Evolutionary conservation across 2,797 vertebrate genomes (phyloP), one percentile per base, ranked within the genome.

Genomic region (Molothrus aeneus): DNA sequence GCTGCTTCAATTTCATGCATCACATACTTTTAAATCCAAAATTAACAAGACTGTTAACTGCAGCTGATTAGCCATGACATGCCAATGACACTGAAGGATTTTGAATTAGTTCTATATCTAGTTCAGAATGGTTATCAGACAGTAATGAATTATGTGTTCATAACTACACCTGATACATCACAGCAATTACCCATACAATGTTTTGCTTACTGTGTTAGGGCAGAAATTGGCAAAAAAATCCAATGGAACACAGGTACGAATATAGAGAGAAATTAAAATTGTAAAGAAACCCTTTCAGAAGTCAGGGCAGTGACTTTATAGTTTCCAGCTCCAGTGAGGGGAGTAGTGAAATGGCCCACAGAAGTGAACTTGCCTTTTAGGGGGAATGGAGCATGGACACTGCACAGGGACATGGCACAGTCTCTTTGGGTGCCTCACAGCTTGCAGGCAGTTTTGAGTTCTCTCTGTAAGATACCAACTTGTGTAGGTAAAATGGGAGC

Each of bases 1-100:
- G 47, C 57, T 57, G 31, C 64, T 91, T 87, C 48, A 17, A 45
- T 90, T 96, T 94, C 86, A 79, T 60, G 48, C 54, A 61, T 75
- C 80, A n/a, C 29, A 11, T 91, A 31, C 26, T 78, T 70, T 31
- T 69, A 71, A 57, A 43, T 38, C 72, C 80, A 88, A 87, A 88
- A 80, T 31, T 71, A 80, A 66, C 47, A 54, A 64, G 68, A 63
- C 54, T 59, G 17, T 69, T 50, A 90, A 69, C 72, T 77, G 60
- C 60, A 89, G 75, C 42, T 70, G 69, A 32, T 34, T 42, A 93
- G 28, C 40, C 6, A 19, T 31, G 24, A 15, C 43, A 73, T 2
- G 2, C 18, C 60, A 34, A 50, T 71, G 73, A 87, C 60, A 61
- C 47, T 48, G 54, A 92, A 94, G 51, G 34, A 72, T 48, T 80